Base-by-base conservation (phyloP, 2,113 vertebrate species). In the Oncorhynchus clarkii region DNA sequence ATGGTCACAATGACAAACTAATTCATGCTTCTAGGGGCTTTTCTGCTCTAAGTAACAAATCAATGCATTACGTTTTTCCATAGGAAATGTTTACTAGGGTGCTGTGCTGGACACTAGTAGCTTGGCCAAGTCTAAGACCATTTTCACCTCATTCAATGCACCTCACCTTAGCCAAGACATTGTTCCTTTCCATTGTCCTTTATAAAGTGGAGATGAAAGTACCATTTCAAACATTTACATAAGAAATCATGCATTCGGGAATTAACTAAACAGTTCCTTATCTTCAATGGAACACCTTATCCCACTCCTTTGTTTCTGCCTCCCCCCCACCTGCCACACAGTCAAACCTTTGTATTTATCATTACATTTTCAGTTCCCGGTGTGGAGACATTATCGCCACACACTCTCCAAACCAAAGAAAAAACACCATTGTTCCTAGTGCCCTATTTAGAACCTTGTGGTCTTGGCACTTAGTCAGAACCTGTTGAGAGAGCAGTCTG, bases 271-370 rank as follows among this genome's bases (percentile, higher is more conserved):
- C 60, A 74, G 60, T 76, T 83, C 57, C 84, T 84, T 88, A 88
- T 92, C 90, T 84, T 73, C 82, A 87, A 84, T 84, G 83, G 82
- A 81, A 83, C 86, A 88, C 84, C 82, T 88, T 84, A 68, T 78
- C 84, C 72, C 27, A 24, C 13, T 66, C 74, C 78, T 82, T 84
- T 82, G 74, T 84, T 88, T 60, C 75, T 34, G n/a, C 29, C 67
- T 70, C 69, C 67, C 59, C 72, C 71, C 77, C 81, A 83, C 74
- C 74, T 77, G 77, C 65, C 70, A 69, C 69, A 79, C 54, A 72
- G 64, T 79, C 74, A 34, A 51, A 80, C 60, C 75, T 79, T 76
- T 75, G 65, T 75, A 82, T 74, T 74, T 68, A 79, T 78, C 70
- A 73, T 51, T 77, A 82, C 86, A 79, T 71, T 77, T 78, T 67